Base-by-base conservation (phyloP, 2,888 invertebrate genomes). In the Acronicta aceris region DNA sequence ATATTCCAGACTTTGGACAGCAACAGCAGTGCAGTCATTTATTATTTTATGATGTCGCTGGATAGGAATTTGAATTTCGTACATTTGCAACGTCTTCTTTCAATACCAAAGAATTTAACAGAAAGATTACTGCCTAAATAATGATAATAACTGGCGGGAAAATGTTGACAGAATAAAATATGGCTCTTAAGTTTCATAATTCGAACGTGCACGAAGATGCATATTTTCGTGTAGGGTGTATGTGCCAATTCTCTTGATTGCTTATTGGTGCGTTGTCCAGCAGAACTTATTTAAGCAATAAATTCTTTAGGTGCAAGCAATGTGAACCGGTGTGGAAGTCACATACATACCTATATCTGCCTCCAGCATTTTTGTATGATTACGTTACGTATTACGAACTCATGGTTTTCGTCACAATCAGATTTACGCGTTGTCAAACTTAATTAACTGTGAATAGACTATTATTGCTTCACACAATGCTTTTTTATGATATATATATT, bases 361-460 rank as follows among this genome's bases (percentile, higher is more conserved):
- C 67, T 53, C 59, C 67, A 75, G 63, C 59, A 56, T 69, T 74
- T 65, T 71, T 75, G 65, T 61, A 45, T 56, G 71, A 68, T 79
- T 81, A 78, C 55, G 52, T 62, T 65, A 54, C 58, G 43, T 42
- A 41, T 70, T 57, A 65, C 59, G 47, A 71, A 52, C 47, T 53
- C 56, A 58, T 46, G 48, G 61, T 66, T 75, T 68, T 76, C 67
- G 48, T 73, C 69, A 71, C 56, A 68, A 70, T 66, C 62, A 69
- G 69, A 69, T 72, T 65, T 59, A 77, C 46, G 40, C 16, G 36
- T 46, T 53, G 61, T 65, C 63, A 71, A 53, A 17, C 36, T 56
- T 76, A 79, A 74, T 78, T 74, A 79, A 55, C 74, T 62, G 53
- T 71, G 74, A 74, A 77, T 71, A 64, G 61, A 51, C 76, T 49